Base-by-base conservation (phyloP, 1,140 invertebrate genomes). In the Atta cephalotes region DNA sequence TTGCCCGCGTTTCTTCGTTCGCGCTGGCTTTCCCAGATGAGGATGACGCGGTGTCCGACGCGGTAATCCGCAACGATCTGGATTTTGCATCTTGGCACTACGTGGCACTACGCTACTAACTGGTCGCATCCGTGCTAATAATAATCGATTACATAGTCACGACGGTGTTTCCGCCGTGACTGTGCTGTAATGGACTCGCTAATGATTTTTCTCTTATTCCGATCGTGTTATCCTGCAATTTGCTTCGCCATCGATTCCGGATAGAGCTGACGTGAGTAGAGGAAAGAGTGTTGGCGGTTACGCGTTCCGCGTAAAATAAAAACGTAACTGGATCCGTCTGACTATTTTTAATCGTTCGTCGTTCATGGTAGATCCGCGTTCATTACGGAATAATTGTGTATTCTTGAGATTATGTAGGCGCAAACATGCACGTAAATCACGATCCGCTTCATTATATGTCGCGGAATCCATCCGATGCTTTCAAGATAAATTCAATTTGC, bases 241-340 rank as follows among this genome's bases (percentile, higher is more conserved):
- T 62, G 21, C 25, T 31, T 18, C 35, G 18, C 18, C 35, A 28
- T n/a, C 5, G 21, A 80, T 80, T 79, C 62, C 63, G 77, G 21
- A 45, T 80, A 9, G 63, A 60, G 39, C 14, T 86, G 31, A 31
- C 25, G 51, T 14, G 49, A 31, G n/a, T 58, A 49, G 45, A 77
- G 49, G 49, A 51, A 72, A 56, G 71, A 39, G 58, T 60, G 76
- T 45, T 28, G 66, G 70, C 62, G 28, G 68, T 70, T 39, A 7
- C 18, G 18, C 39, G 60, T 90, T 87, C 89, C 87, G 56, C 80
- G 86, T 87, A 89, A 85, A 76, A 86, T 87, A 89, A 85, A 76
- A 86, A 85, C 76, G 86, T 89, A 90, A 89, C 89, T 89, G 68
- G 89, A 90, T 90, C 88, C 68, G 18, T 58, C 31, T 28, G 58